Evolutionary conservation across 2,797 vertebrate species (phyloP).

Genomic region (Pogonophryne albipinna): DNA sequence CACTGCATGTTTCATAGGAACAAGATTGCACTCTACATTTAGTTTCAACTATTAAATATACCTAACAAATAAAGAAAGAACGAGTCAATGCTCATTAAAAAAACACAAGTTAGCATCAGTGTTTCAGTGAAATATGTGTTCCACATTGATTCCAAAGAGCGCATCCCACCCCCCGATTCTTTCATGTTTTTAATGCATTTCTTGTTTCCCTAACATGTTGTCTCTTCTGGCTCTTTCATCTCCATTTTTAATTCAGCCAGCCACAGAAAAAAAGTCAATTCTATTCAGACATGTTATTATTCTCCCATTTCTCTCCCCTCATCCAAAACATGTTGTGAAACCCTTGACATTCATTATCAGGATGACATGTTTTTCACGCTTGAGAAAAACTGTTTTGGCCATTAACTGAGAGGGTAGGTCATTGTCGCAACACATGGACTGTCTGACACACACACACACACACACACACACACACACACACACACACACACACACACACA

Average conservation of each 20-base stretch:
- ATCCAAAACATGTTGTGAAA: conserved; percentile 68
- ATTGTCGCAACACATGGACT: conserved; percentile 48
- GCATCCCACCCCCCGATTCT: background rate
- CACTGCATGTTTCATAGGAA: background rate
- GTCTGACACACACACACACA: conserved; percentile 24
- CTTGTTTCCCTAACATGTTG: conserved; percentile 3
- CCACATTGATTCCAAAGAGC: conserved; percentile 7
- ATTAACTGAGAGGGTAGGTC: conserved; percentile 73
- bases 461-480: background rate
- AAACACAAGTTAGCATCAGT: background rate
- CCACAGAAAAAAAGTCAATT: conserved; percentile 33
- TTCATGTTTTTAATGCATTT: background rate
- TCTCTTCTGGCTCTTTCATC: conserved; percentile 33
- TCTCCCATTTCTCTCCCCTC: conserved; percentile 70
- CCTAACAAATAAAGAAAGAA: background rate
- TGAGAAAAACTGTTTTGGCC: conserved; percentile 70
- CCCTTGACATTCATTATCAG: conserved; percentile 74
- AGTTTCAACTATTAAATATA: background rate
- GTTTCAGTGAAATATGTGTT: conserved; percentile 6
- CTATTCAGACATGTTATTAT: conserved; percentile 67
- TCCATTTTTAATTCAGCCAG: conserved; percentile 59
- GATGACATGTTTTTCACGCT: conserved; percentile 80
- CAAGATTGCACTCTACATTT: background rate
- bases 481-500: conserved; percentile 4
- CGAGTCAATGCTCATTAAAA: background rate